These are phyloP conservation scores for Dryococelus australis DNA, from an alignment of 2,888 invertebrate genomes.

Conservation along the genomic window DNA sequence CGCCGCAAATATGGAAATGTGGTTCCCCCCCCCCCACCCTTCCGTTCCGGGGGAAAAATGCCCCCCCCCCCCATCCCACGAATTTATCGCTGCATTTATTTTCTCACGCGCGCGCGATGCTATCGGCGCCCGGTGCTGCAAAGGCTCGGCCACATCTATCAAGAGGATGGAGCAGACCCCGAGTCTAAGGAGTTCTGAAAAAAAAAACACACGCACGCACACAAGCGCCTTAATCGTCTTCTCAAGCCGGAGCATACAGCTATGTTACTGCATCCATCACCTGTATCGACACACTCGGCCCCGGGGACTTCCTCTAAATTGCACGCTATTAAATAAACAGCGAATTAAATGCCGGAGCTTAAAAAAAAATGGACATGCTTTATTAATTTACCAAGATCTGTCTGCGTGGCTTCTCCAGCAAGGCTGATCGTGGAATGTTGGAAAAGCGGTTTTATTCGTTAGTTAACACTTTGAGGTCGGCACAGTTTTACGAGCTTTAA, in stretches of 20 bases:
- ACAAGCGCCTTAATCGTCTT: neutral
- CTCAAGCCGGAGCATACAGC: neutral
- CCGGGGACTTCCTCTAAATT: neutral
- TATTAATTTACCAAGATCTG: too few relatives aligned
- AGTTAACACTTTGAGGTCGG: too few relatives aligned
- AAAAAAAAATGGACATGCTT: neutral
- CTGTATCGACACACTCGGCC: neutral
- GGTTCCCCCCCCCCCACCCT: neutral
- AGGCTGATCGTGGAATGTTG: too few relatives aligned
- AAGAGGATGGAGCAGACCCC: neutral
- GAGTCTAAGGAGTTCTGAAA: neutral
- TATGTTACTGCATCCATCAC: neutral
- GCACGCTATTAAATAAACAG: constrained; percentile 10
- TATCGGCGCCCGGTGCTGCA: neutral
- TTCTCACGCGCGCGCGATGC: neutral
- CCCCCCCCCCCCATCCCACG: neutral
- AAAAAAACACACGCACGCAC: neutral
- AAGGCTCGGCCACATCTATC: neutral
- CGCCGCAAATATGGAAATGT: neutral
- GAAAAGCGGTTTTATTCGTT: too few relatives aligned
- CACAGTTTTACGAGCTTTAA: too few relatives aligned
- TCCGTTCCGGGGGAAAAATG: neutral
- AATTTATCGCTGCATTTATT: neutral
- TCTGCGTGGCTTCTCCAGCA: too few relatives aligned
- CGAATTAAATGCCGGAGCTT: neutral